phyloP scores from a whole-genome alignment of 23 tunicate species.

The Diplosoma virens region DNA sequence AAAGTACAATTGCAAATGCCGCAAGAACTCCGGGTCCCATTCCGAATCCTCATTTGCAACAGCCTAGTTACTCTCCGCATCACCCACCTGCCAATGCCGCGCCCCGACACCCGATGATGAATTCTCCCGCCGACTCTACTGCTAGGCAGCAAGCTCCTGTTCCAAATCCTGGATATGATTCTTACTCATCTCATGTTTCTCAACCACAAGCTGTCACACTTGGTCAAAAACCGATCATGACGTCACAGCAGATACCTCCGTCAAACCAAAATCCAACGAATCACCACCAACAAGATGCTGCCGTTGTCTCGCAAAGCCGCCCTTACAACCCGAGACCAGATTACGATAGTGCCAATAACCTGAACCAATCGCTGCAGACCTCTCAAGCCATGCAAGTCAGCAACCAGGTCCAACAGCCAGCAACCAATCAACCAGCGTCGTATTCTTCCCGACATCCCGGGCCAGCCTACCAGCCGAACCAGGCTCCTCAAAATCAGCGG shows the following conservation, averaged over 20 bases:
- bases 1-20: no score
- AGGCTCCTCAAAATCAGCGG: background rate
- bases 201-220: background rate
- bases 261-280: background rate
- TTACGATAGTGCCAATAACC: no score
- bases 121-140: background rate
- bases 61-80: no score
- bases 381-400: no score
- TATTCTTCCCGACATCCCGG: background rate
- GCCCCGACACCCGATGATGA: background rate
- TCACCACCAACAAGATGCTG: background rate
- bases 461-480: background rate
- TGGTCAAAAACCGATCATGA: constrained; percentile 1
- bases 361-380: background rate
- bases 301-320: background rate
- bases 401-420: background rate
- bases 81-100: background rate
- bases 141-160: background rate
- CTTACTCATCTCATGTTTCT: background rate
- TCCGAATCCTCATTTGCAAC: background rate
- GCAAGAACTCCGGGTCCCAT: no score
- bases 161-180: background rate
- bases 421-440: background rate
- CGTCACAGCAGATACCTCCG: constrained; percentile 12
- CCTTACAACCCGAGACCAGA: no score